Evolutionary conservation across 2,797 vertebrate genomes (phyloP).

Genomic region (Leucoraja ocellata): DNA sequence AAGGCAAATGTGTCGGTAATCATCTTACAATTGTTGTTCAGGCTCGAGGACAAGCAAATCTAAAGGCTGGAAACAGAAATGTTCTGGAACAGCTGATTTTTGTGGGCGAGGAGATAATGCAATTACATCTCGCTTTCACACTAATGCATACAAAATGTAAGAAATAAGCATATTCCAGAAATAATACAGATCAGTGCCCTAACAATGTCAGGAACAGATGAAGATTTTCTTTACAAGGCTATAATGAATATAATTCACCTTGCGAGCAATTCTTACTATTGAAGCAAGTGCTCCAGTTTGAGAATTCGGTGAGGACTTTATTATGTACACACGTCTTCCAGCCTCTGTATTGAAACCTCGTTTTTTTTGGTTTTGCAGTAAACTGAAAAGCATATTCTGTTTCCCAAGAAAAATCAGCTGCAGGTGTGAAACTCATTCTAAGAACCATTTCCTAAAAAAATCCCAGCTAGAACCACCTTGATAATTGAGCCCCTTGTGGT

Average conservation of each 20-base stretch:
- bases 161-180: not conserved
- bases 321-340: not conserved
- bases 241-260: slow-evolving; percentile 10
- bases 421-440: not conserved
- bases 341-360: not conserved
- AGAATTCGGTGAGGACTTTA: not conserved
- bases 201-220: slow-evolving; percentile 5
- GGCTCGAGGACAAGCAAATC: not conserved
- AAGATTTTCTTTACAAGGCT: not conserved
- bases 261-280: not conserved
- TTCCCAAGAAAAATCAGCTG: not conserved
- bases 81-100: not conserved
- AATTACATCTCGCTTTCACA: not conserved
- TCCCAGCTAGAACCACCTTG: not conserved
- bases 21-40: not conserved
- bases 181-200: not conserved
- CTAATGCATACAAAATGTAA: not conserved
- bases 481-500: not conserved
- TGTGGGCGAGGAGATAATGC: not conserved
- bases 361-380: not conserved
- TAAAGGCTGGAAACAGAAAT: not conserved
- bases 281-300: not conserved
- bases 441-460: not conserved
- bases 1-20: not conserved
- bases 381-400: not conserved